Conservation (phyloP, 2,888 invertebrate species). For the Synanthedon vespiformis region DNA sequence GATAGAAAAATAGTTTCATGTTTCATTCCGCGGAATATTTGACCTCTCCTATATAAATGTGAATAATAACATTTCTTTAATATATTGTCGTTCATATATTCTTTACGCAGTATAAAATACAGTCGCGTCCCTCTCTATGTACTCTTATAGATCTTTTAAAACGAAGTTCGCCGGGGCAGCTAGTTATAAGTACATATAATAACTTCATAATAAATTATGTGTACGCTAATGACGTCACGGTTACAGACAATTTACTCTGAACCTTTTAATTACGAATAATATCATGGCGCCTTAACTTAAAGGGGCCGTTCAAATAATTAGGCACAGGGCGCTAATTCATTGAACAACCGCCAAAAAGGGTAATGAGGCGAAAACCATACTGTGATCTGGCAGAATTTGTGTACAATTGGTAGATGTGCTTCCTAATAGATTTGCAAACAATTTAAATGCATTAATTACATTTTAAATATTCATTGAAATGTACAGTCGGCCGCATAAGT, state of each 20-base stretch:
- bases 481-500: no score
- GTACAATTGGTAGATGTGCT: slow-evolving; percentile 1
- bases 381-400: slow-evolving; percentile 25
- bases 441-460: no score
- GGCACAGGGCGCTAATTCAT: slow-evolving; percentile 40
- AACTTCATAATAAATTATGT: slow-evolving; percentile 36
- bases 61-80: no score
- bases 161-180: no score
- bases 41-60: no score
- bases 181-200: background rate
- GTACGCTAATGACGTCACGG: slow-evolving; percentile 31
- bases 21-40: no score
- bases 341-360: slow-evolving; percentile 36
- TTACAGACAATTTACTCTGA: slow-evolving; percentile 54
- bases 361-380: slow-evolving; percentile 32
- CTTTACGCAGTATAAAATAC: no score
- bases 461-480: no score
- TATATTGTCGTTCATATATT: no score
- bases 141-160: no score
- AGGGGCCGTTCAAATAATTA: slow-evolving; percentile 52
- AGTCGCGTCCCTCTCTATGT: no score
- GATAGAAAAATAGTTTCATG: no score
- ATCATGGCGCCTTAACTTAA: slow-evolving; percentile 47
- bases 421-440: background rate
- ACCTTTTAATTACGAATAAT: slow-evolving; percentile 58